These are phyloP conservation scores for Nomada ruficornis DNA, from an alignment of 2,888 invertebrate species.

Conservation along the genomic window DNA sequence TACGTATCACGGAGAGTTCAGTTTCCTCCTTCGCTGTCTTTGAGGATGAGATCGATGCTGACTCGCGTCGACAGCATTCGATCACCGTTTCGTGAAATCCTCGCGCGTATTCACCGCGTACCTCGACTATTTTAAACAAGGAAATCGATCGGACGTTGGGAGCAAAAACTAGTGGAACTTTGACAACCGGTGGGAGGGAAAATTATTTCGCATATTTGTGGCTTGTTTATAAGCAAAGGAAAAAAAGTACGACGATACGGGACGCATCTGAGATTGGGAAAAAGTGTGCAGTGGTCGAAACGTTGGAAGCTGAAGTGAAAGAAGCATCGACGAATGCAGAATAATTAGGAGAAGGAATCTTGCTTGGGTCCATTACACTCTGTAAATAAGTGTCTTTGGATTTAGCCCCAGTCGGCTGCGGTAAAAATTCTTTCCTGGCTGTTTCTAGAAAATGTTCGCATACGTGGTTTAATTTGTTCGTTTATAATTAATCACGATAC, in stretches of 20 bases:
- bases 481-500: not conserved
- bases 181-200: not conserved
- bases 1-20: constrained; percentile 66
- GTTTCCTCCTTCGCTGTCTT: constrained; percentile 68
- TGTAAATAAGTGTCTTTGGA: not conserved
- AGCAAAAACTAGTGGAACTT: not conserved
- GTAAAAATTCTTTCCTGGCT: constrained; percentile 30
- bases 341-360: not conserved
- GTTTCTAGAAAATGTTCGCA: not conserved
- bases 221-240: too few relatives aligned
- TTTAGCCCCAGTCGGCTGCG: not conserved
- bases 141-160: not conserved
- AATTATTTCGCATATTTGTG: not conserved
- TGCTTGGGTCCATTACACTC: not conserved
- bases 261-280: not conserved
- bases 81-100: constrained; percentile 16
- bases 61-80: constrained; percentile 13
- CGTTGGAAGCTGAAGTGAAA: constrained; percentile 2
- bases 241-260: too few relatives aligned
- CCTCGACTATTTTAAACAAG: too few relatives aligned
- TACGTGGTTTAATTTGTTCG: not conserved
- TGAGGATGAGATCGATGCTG: constrained; percentile 63
- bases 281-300: not conserved
- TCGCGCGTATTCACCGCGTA: constrained; percentile 18
- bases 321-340: not conserved